phyloP scores from a whole-genome alignment of 2,113 vertebrate species.

The Nannospalax galili region DNA sequence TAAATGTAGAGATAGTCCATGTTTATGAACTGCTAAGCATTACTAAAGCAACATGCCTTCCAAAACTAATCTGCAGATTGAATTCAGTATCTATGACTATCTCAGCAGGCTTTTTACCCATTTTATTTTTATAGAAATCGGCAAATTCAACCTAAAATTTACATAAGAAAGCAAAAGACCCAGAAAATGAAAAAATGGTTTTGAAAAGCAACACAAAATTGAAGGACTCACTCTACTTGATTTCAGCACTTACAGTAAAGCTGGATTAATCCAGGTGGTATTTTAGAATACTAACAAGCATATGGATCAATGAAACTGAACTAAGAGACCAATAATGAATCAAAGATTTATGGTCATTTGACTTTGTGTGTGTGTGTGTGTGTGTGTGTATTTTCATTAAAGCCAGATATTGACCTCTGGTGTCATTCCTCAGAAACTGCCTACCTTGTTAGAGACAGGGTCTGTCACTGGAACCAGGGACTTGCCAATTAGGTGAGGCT shows the following conservation, averaged over 20 bases:
- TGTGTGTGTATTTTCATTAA: neutral
- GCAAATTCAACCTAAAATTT: neutral
- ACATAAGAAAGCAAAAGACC: neutral
- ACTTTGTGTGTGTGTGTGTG: neutral
- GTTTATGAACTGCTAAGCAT: neutral
- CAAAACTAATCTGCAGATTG: neutral
- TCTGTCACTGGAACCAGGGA: neutral
- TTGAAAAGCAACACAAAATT: neutral
- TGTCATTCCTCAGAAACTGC: neutral
- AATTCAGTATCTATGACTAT: neutral
- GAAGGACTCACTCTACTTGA: neutral
- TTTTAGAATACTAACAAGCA: neutral
- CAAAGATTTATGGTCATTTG: neutral
- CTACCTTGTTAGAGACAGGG: neutral
- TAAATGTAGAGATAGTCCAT: neutral
- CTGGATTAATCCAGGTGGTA: neutral
- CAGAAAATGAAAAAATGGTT: neutral
- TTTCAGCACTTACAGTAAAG: neutral
- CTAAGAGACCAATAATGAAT: neutral
- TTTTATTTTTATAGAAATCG: neutral
- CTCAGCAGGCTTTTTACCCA: neutral
- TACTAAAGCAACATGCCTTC: neutral
- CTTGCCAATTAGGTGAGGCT: neutral
- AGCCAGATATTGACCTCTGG: neutral
- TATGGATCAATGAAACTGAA: neutral